Evolutionary conservation across 2,797 vertebrate genomes (phyloP), one percentile per base, ranked within the genome.

Genomic region (Thaleichthys pacificus): DNA sequence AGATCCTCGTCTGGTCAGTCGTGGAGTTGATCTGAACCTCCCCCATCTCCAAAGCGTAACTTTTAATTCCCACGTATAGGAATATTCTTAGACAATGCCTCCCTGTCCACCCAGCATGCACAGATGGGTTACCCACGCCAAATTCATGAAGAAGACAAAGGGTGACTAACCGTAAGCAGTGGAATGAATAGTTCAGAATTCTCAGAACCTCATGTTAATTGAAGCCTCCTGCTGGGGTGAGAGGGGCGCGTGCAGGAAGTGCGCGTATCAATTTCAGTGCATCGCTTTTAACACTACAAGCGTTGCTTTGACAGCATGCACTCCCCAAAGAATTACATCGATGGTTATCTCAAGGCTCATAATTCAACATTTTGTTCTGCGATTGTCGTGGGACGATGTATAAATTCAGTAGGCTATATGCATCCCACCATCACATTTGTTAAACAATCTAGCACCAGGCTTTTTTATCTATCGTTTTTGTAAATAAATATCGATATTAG

Each of bases 51-150:
- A 57, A 68, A 79, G 17, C 49, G 68, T 63, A 77, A 84, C 73
- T 82, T 72, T 73, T 89, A 83, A 86, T 88, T 88, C 86, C 78
- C 89, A 85, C 88, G 81, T 89, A 68, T 75, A 64, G 60, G 74
- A 84, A 85, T 76, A 81, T 77, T 77, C 58, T 69, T 82, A 85
- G 80, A 94, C 91, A 93, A 93, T 90, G 82, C 77, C 63, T 77
- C 71, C 61, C 82, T 91, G 88, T 91, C 58, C 85, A 84, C 90
- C 84, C 77, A 77, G 72, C 72, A 66, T 58, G 87, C 90, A 87
- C 93, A 94, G 92, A 94, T 94, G 94, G 93, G 87, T 80, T 75
- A 88, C 89, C 77, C 86, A 94, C 91, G 93, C 94, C 80, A 80
- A 91, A 91, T 88, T 84, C 86, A 85, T 76, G 84, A 72, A 84